Percentiles rank a stretch among this genome's conserved stretches.
Conservation (phyloP, 2,113 vertebrate species). For the Mesitornis unicolor region DNA sequence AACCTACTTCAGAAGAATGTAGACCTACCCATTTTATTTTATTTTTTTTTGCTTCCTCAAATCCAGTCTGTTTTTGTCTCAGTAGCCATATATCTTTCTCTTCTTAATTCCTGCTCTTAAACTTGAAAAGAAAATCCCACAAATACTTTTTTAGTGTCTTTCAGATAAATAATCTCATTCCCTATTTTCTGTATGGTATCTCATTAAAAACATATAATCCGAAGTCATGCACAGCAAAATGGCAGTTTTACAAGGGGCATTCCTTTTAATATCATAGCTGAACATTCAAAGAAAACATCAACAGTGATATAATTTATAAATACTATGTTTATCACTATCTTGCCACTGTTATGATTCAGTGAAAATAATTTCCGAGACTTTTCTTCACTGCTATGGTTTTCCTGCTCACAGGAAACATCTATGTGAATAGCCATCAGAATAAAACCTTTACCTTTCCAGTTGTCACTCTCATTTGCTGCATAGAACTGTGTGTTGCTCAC, state of each 20-base stretch:
- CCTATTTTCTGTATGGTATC: not conserved
- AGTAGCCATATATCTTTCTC: not conserved
- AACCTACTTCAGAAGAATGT: not conserved
- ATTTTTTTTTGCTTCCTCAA: rapidly evolving
- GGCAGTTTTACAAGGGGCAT: not conserved
- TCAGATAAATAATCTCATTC: not conserved
- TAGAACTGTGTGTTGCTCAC: not conserved
- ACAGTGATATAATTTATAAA: not conserved
- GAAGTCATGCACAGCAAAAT: not conserved
- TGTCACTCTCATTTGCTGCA: not conserved
- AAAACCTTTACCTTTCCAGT: not conserved
- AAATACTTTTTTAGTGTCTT: not conserved
- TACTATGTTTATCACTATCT: not conserved
- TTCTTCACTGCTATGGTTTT: not conserved
- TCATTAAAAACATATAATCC: not conserved
- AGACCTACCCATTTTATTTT: not conserved
- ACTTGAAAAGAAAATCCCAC: not conserved
- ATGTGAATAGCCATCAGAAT: not conserved
- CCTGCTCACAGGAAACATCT: not conserved
- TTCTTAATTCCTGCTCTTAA: not conserved
- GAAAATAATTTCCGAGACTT: not conserved
- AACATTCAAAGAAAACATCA: not conserved
- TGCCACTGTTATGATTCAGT: not conserved
- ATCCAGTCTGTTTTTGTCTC: not conserved
- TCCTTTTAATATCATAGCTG: not conserved